Percentiles rank a stretch among this genome's conserved stretches.
Conservation (phyloP, 2,113 vertebrate species). For the Dicrurus megarhynchus region DNA sequence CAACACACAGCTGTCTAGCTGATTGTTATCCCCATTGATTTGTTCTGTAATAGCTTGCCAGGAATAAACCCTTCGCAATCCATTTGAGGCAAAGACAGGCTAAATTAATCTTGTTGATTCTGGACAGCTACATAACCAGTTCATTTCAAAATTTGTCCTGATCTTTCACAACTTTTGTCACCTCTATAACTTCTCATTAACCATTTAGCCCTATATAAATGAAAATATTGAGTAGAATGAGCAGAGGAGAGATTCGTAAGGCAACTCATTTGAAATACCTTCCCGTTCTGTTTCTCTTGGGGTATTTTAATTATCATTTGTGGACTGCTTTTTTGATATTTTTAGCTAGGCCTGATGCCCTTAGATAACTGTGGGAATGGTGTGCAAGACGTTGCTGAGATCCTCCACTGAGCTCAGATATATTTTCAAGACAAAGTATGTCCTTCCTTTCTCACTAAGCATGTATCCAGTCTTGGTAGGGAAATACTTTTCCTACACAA, state of each 20-base stretch:
- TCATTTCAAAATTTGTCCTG: background rate
- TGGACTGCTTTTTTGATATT: background rate
- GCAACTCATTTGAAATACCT: background rate
- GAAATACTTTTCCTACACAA: background rate
- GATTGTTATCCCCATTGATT: conserved; percentile 34
- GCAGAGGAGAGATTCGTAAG: background rate
- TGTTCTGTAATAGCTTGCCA: conserved; percentile 5
- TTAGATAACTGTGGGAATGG: background rate
- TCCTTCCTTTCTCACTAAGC: background rate
- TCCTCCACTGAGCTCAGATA: background rate
- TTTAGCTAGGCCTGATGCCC: background rate
- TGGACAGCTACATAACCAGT: background rate
- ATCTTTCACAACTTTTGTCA: background rate
- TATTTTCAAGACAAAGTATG: background rate
- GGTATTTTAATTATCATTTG: background rate
- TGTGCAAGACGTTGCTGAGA: background rate
- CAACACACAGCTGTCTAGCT: background rate
- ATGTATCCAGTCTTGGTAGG: background rate
- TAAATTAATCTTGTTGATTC: conserved; percentile 12
- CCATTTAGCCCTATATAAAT: background rate
- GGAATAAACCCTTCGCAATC: background rate
- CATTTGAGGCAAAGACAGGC: background rate
- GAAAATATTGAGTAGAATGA: background rate
- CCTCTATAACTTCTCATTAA: background rate
- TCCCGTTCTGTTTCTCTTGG: background rate